Evolutionary conservation across 2,888 invertebrate species (phyloP).

Genomic region (Drosophila quinaria): DNA sequence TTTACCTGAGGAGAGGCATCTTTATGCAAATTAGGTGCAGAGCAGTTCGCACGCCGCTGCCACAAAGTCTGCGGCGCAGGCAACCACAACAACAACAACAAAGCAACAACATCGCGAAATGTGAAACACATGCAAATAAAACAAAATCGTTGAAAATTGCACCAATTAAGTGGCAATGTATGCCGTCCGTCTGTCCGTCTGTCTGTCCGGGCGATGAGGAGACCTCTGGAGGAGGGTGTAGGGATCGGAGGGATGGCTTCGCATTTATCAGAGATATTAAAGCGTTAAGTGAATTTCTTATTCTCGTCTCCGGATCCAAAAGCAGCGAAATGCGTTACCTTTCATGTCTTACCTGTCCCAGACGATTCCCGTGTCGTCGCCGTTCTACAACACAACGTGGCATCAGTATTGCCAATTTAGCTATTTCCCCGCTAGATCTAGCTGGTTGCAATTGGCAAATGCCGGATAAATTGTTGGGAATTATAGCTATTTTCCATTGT

Average conservation of each 20-base stretch:
- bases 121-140: slow-evolving; percentile 68
- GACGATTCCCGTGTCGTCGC: slow-evolving; percentile 48
- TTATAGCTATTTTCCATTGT: too few species aligned
- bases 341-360: slow-evolving; percentile 76
- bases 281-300: slow-evolving; percentile 84
- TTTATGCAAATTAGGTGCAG: slow-evolving; percentile 68
- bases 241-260: slow-evolving; percentile 40
- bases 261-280: slow-evolving; percentile 83
- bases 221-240: neutral
- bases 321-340: slow-evolving; percentile 77
- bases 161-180: slow-evolving; percentile 79
- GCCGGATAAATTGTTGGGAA: too few species aligned
- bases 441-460: too few species aligned
- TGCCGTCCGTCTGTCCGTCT: neutral
- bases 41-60: slow-evolving; percentile 72
- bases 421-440: too few species aligned
- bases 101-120: neutral
- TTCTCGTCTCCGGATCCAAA: slow-evolving; percentile 47
- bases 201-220: slow-evolving; percentile 2
- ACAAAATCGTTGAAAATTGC: slow-evolving; percentile 79
- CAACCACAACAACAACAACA: slow-evolving; percentile 1
- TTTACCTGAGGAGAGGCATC: slow-evolving; percentile 16
- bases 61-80: slow-evolving; percentile 69
- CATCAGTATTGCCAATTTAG: neutral
- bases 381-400: slow-evolving; percentile 15